Conservation (phyloP, 2,113 vertebrate genomes). For the Ptyas mucosa region DNA sequence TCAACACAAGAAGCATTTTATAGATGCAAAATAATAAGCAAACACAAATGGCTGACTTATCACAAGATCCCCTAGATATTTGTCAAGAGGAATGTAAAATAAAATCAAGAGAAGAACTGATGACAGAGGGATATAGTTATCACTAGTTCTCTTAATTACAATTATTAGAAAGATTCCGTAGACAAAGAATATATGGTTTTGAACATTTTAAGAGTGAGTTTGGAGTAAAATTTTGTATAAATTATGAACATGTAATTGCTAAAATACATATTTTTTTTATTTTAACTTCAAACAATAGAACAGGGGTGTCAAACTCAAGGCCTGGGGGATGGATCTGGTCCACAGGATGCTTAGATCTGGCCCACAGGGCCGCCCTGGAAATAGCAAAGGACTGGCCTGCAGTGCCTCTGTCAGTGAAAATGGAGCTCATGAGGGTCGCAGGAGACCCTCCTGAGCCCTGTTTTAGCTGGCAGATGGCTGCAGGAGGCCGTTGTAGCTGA, state of each 20-base stretch:
- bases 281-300: background rate
- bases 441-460: too few species aligned
- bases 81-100: too few species aligned
- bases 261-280: background rate
- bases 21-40: background rate
- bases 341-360: too few species aligned
- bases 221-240: background rate
- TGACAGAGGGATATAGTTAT: background rate
- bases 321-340: too few species aligned
- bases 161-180: background rate
- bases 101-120: background rate
- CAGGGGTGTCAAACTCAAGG: too few species aligned
- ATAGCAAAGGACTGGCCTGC: too few species aligned
- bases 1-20: background rate
- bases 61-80: background rate
- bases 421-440: too few species aligned
- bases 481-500: too few species aligned
- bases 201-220: background rate
- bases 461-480: too few species aligned
- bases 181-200: background rate
- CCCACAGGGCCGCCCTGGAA: too few species aligned
- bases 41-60: background rate
- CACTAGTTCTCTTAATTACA: background rate
- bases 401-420: too few species aligned
- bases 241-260: background rate